A percentile compares a stretch with the other conserved stretches of the same genome.
Evolutionary conservation across 2,113 vertebrate genomes (phyloP).

Genomic region (Oreochromis tanganicae): DNA sequence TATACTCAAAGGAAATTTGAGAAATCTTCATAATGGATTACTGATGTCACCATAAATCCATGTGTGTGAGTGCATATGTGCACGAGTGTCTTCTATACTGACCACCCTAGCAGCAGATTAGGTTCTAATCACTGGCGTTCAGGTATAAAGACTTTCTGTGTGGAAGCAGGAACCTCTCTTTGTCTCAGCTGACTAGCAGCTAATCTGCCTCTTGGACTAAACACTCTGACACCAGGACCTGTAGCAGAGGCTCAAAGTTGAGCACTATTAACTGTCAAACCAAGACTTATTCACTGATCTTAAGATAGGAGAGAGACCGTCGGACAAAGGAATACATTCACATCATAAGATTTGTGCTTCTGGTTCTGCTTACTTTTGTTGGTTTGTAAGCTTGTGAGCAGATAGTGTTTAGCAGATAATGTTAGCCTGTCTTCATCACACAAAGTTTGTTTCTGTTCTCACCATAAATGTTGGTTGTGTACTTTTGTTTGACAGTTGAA

Average conservation of each 20-base stretch:
- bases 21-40: background rate
- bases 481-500: conserved; percentile 36
- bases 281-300: conserved; percentile 49
- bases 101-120: conserved; percentile 65
- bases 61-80: background rate
- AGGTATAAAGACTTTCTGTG: conserved; percentile 64
- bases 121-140: conserved; percentile 51
- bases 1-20: background rate
- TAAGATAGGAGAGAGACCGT: background rate
- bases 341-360: conserved; percentile 41
- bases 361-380: conserved; percentile 35
- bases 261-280: conserved; percentile 59
- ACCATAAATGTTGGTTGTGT: conserved; percentile 32
- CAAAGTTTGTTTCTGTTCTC: conserved; percentile 34
- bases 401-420: conserved; percentile 16
- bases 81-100: background rate
- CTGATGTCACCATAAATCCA: background rate
- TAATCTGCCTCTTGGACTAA: conserved; percentile 63
- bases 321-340: conserved; percentile 58
- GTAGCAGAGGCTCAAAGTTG: conserved; percentile 36
- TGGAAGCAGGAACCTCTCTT: conserved; percentile 37
- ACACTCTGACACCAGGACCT: conserved; percentile 44
- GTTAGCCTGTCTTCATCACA: conserved; percentile 26
- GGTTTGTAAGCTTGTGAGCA: conserved; percentile 21
- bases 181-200: conserved; percentile 28